Evolutionary conservation across 1,140 invertebrate genomes (phyloP), one percentile per base, ranked within the genome.

Genomic region (Macrobrachium rosenbergii): DNA sequence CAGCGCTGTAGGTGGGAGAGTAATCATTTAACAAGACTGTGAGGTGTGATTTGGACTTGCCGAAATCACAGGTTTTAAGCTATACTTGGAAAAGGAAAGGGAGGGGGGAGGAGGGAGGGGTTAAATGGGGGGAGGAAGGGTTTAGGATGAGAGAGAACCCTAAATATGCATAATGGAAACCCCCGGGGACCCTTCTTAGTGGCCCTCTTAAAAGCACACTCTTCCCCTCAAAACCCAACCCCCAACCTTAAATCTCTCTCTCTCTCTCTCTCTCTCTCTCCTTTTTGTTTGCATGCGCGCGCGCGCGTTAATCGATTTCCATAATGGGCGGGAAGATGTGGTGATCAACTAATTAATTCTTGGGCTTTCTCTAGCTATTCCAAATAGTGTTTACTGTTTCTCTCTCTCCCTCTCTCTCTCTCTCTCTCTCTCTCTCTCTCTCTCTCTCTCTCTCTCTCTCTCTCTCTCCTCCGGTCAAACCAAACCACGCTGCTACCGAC

Each of bases 241-340:
- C 45, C 28, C 19, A 45, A 11, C 2, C 45, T 23, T 52, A 45
- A 0, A 23, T 52, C 75, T 21, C 58, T 80, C 59, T 28, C 21
- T 62, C 58, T 80, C 78, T 80, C 78, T 80, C 60, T 80, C 78
- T 79, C 73, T 37, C 69, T 73, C 69, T 77, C 75, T 77, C 75
- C 52, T 37, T 73, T 23, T 10, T 28, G 37, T 14, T 16, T 73
- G 69, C 28, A 73, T 73, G 28, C 19, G 16, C 28, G 52, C 19
- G 16, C 19, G 28, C 72, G 28, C 6, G 37, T 37, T 75, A 23
- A 75, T 45, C 52, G 52, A 37, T 75, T 43, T 52, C 72, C 28
- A 52, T 75, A 37, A 75, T 21, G 72, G 1, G 28, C 14, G 52
- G 23, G 72, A 37, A 75, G 28, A 75, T 19, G 19, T 19, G 72